Conservation (phyloP, 2,888 invertebrate species). For the Chymomyza fuscimana region DNA sequence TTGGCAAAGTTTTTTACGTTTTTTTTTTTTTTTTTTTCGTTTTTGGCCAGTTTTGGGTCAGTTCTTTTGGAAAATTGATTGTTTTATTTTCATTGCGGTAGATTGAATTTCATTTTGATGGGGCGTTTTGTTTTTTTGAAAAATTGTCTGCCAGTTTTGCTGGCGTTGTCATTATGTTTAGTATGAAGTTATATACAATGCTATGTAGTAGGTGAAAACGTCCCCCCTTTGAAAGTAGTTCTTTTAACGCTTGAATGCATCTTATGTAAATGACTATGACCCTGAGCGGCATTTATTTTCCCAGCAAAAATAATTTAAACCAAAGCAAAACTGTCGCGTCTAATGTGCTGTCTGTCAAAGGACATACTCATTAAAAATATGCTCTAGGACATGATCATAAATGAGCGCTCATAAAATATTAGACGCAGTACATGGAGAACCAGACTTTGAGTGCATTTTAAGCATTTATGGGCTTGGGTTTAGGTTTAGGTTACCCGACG, state of each 20-base stretch:
- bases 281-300: slow-evolving; percentile 1
- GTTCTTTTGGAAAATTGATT: slow-evolving; percentile 20
- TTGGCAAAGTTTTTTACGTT: background rate
- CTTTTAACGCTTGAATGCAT: slow-evolving; percentile 52
- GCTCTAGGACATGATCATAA: background rate
- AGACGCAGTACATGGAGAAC: background rate
- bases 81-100: slow-evolving; percentile 37
- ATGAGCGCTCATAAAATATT: background rate
- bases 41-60: slow-evolving; percentile 29
- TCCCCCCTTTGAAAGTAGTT: background rate
- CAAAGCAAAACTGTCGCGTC: background rate
- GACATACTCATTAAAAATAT: slow-evolving; percentile 49
- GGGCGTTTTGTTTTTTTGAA: slow-evolving; percentile 18
- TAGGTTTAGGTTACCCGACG: no score
- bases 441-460: no score
- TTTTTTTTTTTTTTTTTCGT: slow-evolving; percentile 12
- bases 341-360: slow-evolving; percentile 24
- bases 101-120: slow-evolving; percentile 5
- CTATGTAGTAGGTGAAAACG: no score
- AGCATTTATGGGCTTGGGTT: no score
- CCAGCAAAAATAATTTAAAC: background rate
- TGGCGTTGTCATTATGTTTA: background rate
- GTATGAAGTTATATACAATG: no score
- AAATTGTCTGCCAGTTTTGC: slow-evolving; percentile 35
- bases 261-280: background rate